A percentile compares a stretch with the other conserved stretches of the same genome.
phyloP scores from a whole-genome alignment of 2,113 vertebrate species.

The Alces alces region DNA sequence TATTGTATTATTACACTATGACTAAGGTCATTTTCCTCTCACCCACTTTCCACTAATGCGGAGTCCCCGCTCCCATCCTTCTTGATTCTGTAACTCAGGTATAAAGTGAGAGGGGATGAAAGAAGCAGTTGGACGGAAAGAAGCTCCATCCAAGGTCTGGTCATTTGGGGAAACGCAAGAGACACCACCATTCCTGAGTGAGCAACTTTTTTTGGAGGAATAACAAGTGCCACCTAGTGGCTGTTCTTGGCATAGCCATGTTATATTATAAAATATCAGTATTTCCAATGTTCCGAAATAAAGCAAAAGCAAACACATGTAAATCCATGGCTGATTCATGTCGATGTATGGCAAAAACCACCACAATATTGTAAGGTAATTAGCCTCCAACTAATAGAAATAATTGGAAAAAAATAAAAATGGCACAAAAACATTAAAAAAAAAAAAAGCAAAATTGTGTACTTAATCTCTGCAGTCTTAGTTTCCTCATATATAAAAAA shows the following conservation, averaged over 20 bases:
- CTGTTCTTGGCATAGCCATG: background rate
- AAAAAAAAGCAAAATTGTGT: background rate
- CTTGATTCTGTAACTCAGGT: background rate
- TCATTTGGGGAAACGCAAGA: background rate
- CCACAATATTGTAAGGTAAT: too few relatives aligned
- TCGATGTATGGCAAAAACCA: too few relatives aligned
- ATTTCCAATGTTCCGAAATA: background rate
- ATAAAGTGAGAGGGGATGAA: background rate
- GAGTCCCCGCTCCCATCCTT: background rate
- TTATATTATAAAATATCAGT: background rate
- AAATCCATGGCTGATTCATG: too few relatives aligned
- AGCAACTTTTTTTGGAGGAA: background rate
- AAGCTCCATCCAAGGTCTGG: background rate
- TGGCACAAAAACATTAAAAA: background rate
- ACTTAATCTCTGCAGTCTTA: background rate
- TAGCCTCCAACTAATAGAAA: too few relatives aligned
- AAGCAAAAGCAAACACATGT: background rate
- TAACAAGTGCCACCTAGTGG: background rate
- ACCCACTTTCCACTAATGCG: too few relatives aligned
- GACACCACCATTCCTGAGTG: background rate
- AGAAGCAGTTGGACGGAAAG: background rate
- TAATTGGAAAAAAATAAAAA: background rate
- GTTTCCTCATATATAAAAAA: background rate
- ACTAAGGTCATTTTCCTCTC: accelerated
- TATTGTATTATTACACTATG: background rate